These are phyloP conservation scores for Sparidentex hasta DNA, from an alignment of 2,797 vertebrate genomes.

Conservation along the genomic window DNA sequence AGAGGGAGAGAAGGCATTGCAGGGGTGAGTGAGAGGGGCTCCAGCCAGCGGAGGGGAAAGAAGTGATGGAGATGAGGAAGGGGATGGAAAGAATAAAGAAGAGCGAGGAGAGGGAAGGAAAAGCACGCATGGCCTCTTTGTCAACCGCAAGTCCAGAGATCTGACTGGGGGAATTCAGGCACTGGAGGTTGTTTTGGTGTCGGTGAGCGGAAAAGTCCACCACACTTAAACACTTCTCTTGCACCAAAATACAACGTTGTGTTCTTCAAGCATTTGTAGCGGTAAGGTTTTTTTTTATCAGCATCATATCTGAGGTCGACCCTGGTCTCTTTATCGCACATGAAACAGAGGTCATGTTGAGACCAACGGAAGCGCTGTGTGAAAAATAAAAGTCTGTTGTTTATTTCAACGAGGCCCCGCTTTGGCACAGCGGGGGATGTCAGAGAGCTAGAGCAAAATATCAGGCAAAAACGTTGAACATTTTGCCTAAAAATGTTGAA, in stretches of 20 bases:
- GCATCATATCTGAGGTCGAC: not conserved
- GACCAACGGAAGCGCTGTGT: not conserved
- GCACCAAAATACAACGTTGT: no score
- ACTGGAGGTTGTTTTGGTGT: constrained; percentile 10
- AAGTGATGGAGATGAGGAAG: constrained; percentile 47
- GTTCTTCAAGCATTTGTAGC: not conserved
- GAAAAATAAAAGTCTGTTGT: not conserved
- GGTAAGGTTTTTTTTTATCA: not conserved
- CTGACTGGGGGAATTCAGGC: constrained; percentile 10
- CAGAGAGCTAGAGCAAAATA: no score
- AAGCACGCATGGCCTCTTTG: constrained; percentile 37
- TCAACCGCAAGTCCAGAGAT: constrained; percentile 49
- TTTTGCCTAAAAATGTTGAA: no score
- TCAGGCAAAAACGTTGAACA: no score
- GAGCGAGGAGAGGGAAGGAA: constrained; percentile 34
- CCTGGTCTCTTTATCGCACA: not conserved
- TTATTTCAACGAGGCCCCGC: not conserved
- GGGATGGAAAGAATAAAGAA: constrained; percentile 47
- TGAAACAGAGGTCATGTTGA: not conserved
- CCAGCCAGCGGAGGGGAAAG: constrained; percentile 13
- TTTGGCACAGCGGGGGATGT: no score
- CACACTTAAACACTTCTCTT: constrained; percentile 10
- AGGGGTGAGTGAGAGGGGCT: constrained; percentile 45
- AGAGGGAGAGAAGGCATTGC: constrained; percentile 35
- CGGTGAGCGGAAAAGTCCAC: not conserved